Evolutionary conservation across 2,888 invertebrate species (phyloP).

Genomic region (Therioaphis trifolii): DNA sequence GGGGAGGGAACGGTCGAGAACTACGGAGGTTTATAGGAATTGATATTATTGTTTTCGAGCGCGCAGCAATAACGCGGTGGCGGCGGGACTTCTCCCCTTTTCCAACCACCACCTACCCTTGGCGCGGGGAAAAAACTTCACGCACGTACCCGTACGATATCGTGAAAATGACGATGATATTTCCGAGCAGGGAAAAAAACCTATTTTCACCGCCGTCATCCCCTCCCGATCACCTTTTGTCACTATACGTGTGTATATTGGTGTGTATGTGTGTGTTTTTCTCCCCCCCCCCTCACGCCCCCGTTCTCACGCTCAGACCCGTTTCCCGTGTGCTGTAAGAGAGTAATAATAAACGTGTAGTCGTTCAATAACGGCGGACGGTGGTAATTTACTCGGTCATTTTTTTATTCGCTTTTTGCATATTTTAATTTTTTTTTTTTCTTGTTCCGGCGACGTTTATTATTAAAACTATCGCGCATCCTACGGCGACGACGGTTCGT

Average conservation of each 20-base stretch:
- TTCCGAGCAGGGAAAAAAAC: neutral
- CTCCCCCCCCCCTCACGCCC: neutral
- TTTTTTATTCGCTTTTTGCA: neutral
- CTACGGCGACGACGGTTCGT: neutral
- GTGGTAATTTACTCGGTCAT: neutral
- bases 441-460: neutral
- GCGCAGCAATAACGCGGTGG: neutral
- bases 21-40: too few relatives aligned
- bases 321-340: too few relatives aligned
- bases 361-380: too few relatives aligned
- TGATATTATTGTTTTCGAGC: constrained; percentile 39
- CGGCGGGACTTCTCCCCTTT: neutral
- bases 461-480: neutral
- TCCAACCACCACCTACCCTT: neutral
- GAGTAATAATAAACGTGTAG: too few relatives aligned
- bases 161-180: constrained; percentile 19
- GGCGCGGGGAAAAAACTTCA: neutral
- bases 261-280: too few relatives aligned
- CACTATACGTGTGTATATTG: too few relatives aligned
- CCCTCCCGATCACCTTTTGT: too few relatives aligned
- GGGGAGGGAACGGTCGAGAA: too few relatives aligned
- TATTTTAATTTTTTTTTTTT: neutral
- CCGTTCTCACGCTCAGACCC: too few relatives aligned
- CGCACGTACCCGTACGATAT: neutral
- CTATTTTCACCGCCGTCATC: neutral